Evolutionary conservation across 1,140 invertebrate species (phyloP).

Genomic region (Drosophila pallidifrons): DNA sequence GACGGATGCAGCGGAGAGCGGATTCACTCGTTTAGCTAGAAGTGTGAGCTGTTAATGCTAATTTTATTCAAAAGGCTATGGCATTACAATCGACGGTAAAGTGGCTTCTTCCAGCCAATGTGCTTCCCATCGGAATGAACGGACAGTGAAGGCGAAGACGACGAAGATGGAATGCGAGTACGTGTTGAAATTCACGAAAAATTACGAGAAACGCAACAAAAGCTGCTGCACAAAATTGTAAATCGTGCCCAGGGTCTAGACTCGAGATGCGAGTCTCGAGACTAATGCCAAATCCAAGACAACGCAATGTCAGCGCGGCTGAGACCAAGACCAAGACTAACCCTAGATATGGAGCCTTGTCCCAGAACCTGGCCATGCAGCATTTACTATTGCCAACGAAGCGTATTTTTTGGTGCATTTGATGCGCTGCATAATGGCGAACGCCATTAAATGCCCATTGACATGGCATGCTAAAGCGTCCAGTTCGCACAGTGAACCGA

Average conservation of each 20-base stretch:
- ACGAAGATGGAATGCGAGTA: slow-evolving; percentile 82
- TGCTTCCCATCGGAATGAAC: slow-evolving; percentile 16
- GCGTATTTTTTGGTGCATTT: slow-evolving; percentile 82
- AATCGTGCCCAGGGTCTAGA: slow-evolving; percentile 65
- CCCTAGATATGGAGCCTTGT: slow-evolving; percentile 5
- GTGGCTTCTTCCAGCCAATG: slow-evolving; percentile 7
- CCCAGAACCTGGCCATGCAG: slow-evolving; percentile 67
- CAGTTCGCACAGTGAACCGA: slow-evolving; percentile 49
- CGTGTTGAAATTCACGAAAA: slow-evolving; percentile 81
- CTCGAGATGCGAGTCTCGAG: slow-evolving; percentile 24
- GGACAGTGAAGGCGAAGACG: slow-evolving; percentile 30
- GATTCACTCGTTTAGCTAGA: slow-evolving; percentile 11
- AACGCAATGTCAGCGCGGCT: slow-evolving; percentile 28
- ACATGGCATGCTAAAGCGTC: slow-evolving; percentile 63
- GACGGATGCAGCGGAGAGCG: slow-evolving; percentile 20
- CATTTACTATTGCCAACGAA: slow-evolving; percentile 80
- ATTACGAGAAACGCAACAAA: slow-evolving; percentile 67
- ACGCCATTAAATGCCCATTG: slow-evolving; percentile 83
- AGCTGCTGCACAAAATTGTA: slow-evolving; percentile 69
- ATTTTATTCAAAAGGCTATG: slow-evolving; percentile 80
- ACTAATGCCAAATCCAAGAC: slow-evolving; percentile 20
- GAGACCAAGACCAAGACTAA: slow-evolving; percentile 35
- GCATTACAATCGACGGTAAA: slow-evolving; percentile 63
- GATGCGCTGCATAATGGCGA: slow-evolving; percentile 80
- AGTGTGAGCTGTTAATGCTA: slow-evolving; percentile 69